phyloP scores from a whole-genome alignment of 2,888 invertebrate genomes.

The Mesorhabditis sp. region DNA sequence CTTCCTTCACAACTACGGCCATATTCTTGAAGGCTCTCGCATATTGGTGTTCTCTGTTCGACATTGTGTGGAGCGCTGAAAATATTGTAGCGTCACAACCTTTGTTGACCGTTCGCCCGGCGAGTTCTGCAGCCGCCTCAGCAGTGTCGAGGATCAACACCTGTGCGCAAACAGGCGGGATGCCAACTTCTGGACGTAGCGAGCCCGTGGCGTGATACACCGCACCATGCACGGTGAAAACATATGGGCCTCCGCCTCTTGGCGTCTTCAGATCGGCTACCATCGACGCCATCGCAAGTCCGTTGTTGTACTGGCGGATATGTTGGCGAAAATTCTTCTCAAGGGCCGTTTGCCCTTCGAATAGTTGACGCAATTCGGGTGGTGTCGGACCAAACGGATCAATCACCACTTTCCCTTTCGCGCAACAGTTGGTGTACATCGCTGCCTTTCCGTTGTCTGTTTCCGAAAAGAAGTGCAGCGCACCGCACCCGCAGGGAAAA shows the following conservation, averaged over 20 bases:
- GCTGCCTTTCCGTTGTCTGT: too few species aligned
- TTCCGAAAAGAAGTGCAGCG: too few species aligned
- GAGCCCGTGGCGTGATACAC: constrained; percentile 13
- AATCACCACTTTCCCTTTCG: too few species aligned
- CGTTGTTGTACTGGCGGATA: constrained; percentile 19
- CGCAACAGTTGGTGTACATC: too few species aligned
- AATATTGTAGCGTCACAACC: constrained; percentile 3
- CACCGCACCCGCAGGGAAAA: too few species aligned
- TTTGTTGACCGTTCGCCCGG: constrained; percentile 1
- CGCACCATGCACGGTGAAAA: constrained; percentile 20
- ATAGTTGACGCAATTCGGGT: neutral
- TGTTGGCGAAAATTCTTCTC: neutral
- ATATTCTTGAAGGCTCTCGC: neutral
- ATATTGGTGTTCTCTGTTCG: neutral
- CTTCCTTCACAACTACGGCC: neutral
- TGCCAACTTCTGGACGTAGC: constrained; percentile 9
- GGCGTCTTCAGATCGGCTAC: constrained; percentile 14
- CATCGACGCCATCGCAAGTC: constrained; percentile 20
- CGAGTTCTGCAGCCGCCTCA: constrained; percentile 8
- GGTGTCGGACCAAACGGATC: too few species aligned
- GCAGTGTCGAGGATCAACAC: constrained; percentile 15
- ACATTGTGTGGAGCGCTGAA: neutral
- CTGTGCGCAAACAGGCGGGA: constrained; percentile 10
- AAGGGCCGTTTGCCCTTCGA: neutral
- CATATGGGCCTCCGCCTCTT: constrained; percentile 22